Conservation (phyloP, 2,888 invertebrate species). For the Cephus spinipes region DNA sequence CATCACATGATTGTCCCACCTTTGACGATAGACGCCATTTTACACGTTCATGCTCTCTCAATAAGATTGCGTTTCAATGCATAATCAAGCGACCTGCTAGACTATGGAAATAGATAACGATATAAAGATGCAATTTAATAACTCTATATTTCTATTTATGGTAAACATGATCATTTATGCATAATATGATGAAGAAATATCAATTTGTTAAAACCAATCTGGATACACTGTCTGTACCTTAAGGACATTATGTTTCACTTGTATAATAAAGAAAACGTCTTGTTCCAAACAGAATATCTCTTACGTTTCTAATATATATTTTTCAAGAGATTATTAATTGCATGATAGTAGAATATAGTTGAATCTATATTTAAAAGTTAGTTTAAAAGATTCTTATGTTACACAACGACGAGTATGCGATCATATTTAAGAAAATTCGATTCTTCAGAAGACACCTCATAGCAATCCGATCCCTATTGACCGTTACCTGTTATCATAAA, state of each 20-base stretch:
- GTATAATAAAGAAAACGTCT: neutral
- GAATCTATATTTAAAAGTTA: neutral
- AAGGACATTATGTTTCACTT: neutral
- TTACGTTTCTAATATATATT: neutral
- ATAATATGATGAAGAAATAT: neutral
- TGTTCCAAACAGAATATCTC: neutral
- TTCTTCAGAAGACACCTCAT: neutral
- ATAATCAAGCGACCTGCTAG: neutral
- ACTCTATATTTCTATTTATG: neutral
- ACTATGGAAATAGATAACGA: neutral
- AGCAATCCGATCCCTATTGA: neutral
- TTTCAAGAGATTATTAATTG: neutral
- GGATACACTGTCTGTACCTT: neutral
- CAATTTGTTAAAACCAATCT: neutral
- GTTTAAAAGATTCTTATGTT: neutral
- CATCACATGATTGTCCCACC: conserved; percentile 50
- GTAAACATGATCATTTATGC: neutral
- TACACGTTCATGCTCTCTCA: conserved; percentile 20
- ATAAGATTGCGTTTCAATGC: neutral
- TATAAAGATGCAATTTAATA: neutral
- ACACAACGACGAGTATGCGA: neutral
- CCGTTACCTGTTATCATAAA: neutral
- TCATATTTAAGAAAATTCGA: neutral
- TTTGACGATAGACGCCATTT: conserved; percentile 64
- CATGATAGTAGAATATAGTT: neutral